A percentile compares a stretch with the other conserved stretches of the same genome.
phyloP scores from a whole-genome alignment of 2,888 invertebrate species.

The Stictocephala bisonia region DNA sequence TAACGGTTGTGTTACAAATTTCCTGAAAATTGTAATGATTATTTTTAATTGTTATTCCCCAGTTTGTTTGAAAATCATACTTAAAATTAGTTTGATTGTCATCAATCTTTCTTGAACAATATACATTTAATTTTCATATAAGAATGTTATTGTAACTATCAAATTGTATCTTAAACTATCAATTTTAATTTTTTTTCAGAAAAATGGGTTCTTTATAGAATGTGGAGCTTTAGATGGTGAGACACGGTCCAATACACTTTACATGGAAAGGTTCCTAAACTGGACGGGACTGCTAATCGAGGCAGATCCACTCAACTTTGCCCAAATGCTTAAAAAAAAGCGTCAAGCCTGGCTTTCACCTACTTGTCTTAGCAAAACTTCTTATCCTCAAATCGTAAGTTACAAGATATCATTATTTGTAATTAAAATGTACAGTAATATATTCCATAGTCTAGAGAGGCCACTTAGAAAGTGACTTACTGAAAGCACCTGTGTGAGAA shows the following conservation, averaged over 20 bases:
- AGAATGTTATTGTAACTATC: too few species aligned
- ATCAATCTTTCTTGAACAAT: too few species aligned
- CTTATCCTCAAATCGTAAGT: constrained; percentile 64
- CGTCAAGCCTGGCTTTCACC: constrained; percentile 66
- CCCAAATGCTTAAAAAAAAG: constrained; percentile 64
- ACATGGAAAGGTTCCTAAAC: constrained; percentile 65
- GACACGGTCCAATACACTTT: constrained; percentile 68
- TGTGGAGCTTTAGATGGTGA: constrained; percentile 70
- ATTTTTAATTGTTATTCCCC: too few species aligned
- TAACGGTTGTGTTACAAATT: too few species aligned
- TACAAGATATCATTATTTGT: background rate
- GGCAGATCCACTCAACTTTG: constrained; percentile 67
- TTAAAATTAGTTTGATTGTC: too few species aligned
- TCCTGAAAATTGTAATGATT: too few species aligned
- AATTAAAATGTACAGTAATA: constrained; percentile 39
- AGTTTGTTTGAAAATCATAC: too few species aligned
- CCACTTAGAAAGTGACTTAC: too few species aligned
- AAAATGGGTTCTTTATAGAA: constrained; percentile 68
- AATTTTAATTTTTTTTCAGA: constrained; percentile 59
- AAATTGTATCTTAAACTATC: background rate
- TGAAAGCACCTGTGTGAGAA: too few species aligned
- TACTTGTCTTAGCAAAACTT: constrained; percentile 65
- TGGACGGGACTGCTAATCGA: constrained; percentile 69
- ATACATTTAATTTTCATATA: too few species aligned
- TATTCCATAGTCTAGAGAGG: background rate